Evolutionary conservation across 2,888 invertebrate genomes (phyloP).

Genomic region (Aspidiotus destructor): DNA sequence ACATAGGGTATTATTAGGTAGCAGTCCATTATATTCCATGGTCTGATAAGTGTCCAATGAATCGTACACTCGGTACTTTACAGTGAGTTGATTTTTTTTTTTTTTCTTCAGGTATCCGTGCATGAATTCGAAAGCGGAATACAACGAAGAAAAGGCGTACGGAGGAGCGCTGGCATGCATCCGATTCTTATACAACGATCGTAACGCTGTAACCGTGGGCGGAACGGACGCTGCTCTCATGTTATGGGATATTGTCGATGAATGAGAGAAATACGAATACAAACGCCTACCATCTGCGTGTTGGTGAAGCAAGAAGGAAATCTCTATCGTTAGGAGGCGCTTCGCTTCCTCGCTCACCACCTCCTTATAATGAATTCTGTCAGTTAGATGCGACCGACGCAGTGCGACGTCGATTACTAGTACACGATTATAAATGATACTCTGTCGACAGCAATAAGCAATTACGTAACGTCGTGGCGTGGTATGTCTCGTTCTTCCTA

Average conservation of each 20-base stretch:
- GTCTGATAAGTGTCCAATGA: neutral
- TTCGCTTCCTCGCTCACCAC: too few species aligned
- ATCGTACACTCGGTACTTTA: neutral
- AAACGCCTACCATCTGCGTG: too few species aligned
- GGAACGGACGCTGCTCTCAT: slow-evolving; percentile 81
- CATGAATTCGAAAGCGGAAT: slow-evolving; percentile 73
- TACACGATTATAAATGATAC: too few species aligned
- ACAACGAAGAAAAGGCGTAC: slow-evolving; percentile 79
- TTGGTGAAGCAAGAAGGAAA: too few species aligned
- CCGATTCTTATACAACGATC: slow-evolving; percentile 76
- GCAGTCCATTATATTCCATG: neutral
- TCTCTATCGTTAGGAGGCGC: too few species aligned
- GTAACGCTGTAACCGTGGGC: slow-evolving; percentile 73
- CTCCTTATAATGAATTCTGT: too few species aligned
- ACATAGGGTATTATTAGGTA: neutral
- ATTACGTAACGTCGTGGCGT: too few species aligned
- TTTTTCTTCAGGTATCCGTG: slow-evolving; percentile 61
- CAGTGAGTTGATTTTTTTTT: neutral
- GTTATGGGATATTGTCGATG: slow-evolving; percentile 80
- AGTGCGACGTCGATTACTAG: too few species aligned
- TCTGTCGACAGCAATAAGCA: too few species aligned
- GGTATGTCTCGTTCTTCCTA: too few species aligned
- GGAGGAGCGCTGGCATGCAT: slow-evolving; percentile 69
- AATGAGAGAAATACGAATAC: slow-evolving; percentile 43
- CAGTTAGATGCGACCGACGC: too few species aligned